Evolutionary conservation across 1,140 invertebrate species (phyloP).

Genomic region (Asbolus verrucosus): DNA sequence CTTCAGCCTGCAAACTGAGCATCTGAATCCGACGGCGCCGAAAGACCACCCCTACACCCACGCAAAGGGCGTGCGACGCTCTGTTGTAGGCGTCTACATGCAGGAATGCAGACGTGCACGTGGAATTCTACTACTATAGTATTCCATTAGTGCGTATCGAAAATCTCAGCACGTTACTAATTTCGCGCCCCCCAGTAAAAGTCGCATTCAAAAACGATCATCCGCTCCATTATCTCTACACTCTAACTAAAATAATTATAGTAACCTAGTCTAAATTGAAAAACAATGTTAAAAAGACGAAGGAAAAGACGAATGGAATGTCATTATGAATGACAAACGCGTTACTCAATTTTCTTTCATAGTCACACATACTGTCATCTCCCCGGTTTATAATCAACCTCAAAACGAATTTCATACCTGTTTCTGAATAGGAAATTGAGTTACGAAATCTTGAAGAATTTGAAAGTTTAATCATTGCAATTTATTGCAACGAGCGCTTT

Average conservation of each 20-base stretch:
- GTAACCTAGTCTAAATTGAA: no score
- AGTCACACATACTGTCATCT: not conserved
- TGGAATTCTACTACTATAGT: slow-evolving; percentile 42
- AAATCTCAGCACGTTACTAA: slow-evolving; percentile 23
- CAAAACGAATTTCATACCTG: not conserved
- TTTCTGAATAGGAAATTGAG: no score
- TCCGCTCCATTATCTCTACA: not conserved
- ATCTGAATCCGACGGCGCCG: slow-evolving; percentile 32
- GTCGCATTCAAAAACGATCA: no score
- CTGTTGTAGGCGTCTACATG: slow-evolving; percentile 38
- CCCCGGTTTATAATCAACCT: slow-evolving; percentile 4
- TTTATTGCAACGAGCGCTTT: not conserved
- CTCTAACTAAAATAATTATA: slow-evolving; percentile 7
- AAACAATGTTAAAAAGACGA: no score
- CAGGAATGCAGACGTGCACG: slow-evolving; percentile 44
- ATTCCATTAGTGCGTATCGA: slow-evolving; percentile 33
- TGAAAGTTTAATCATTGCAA: slow-evolving; percentile 11
- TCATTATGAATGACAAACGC: slow-evolving; percentile 32
- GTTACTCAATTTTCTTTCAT: slow-evolving; percentile 35
- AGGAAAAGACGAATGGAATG: slow-evolving; percentile 16
- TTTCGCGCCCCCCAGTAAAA: no score
- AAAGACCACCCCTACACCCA: slow-evolving; percentile 48
- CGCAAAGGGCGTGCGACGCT: slow-evolving; percentile 51
- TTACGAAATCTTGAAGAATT: slow-evolving; percentile 4
- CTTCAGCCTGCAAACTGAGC: slow-evolving; percentile 38